Conservation (phyloP, 2,888 invertebrate species). For the Acrocera orbiculus region DNA sequence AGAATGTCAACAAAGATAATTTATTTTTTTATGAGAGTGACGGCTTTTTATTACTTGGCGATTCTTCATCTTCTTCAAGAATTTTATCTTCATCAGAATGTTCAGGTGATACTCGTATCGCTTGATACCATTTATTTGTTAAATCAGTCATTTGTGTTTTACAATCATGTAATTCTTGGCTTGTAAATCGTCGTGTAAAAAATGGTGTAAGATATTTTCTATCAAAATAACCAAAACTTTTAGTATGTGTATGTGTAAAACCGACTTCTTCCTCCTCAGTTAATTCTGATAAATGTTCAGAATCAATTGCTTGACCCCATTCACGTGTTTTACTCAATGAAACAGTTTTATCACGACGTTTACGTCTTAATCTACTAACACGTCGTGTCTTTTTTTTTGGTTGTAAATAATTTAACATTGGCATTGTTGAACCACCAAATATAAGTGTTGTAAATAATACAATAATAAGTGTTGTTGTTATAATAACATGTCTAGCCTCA, state of each 20-base stretch:
- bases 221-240: constrained; percentile 83
- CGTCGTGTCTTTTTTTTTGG: constrained; percentile 25
- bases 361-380: constrained; percentile 25
- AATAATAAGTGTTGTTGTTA: constrained; percentile 95
- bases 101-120: constrained; percentile 74
- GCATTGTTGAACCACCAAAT: constrained; percentile 96
- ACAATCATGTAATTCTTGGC: constrained; percentile 90
- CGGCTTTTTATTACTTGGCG: too few relatives aligned
- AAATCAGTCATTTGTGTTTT: constrained; percentile 92
- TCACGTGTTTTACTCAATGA: constrained; percentile 95
- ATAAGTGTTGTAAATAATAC: constrained; percentile 89
- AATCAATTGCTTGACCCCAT: constrained; percentile 91
- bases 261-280: constrained; percentile 81
- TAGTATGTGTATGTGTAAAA: constrained; percentile 59
- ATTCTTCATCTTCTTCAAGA: constrained; percentile 4
- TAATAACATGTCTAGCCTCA: constrained; percentile 89
- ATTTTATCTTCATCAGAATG: constrained; percentile 61
- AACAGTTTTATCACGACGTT: constrained; percentile 58
- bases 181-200: constrained; percentile 88
- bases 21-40: too few relatives aligned
- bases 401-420: constrained; percentile 78
- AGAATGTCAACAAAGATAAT: too few relatives aligned
- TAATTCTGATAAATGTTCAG: constrained; percentile 80
- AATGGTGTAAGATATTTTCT: constrained; percentile 89
- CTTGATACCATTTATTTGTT: constrained; percentile 95